Evolutionary conservation across 1,140 invertebrate genomes (phyloP), one percentile per base, ranked within the genome.

Genomic region (Drosophila chauvacae): DNA sequence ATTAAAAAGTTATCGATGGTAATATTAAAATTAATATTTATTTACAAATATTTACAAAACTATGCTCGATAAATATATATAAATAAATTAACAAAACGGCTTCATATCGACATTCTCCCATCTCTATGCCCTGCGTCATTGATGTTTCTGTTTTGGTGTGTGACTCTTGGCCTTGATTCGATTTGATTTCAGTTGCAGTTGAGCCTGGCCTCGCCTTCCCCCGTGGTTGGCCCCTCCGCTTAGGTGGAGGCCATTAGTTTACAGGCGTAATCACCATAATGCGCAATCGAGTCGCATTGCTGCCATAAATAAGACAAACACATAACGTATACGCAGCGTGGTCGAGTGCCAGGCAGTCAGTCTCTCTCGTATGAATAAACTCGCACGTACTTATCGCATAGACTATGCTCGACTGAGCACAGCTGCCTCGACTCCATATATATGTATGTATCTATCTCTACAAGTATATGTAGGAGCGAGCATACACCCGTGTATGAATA

Each of bases 351-450:
- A 50, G 65, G 35, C 39, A 63, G 64, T 70, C 50, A 35, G 28
- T 51, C 56, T 72, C 83, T 88, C 69, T 74, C 77, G 87, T 88
- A 87, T 87, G 84, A 84, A 87, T 87, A 87, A 87, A 84, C 84
- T 87, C 81, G 80, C 84, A 87, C 84, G 84, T 87, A 87, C 84
- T 87, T 87, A 87, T 87, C 84, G 84, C 84, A 87, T 87, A 84
- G 84, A 87, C 84, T 84, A 87, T 74, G 84, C 84, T 75, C 84
- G 84, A 87, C 84, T 87, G 84, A 64, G 85, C 84, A 84, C 84
- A 87, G 84, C 84, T 87, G 84, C 72, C 80, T 68, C 66, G 14
- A 53, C 58, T 69, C 80, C 30, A 33, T 51, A 65, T 59, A 42
- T 58, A 23, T 60, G 28, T 39, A 33, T 58, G 28, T 39, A 33